These are phyloP conservation scores for Latrodectus geometricus DNA, from an alignment of 1,140 invertebrate genomes.

Conservation along the genomic window DNA sequence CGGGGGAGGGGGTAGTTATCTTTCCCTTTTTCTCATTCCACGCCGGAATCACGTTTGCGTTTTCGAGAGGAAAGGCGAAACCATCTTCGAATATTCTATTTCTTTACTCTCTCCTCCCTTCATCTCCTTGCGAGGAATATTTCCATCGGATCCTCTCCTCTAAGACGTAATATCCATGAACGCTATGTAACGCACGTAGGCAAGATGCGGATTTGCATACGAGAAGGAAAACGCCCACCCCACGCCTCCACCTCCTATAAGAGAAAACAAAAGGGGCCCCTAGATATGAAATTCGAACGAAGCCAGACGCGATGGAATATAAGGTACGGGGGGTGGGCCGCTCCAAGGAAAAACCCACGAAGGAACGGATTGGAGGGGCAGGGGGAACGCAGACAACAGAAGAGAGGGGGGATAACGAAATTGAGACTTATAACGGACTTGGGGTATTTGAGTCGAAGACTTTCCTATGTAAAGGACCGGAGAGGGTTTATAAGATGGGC, in stretches of 20 bases:
- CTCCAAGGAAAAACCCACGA: background rate
- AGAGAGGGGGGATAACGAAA: background rate
- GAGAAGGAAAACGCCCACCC: background rate
- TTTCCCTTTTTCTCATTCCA: slow-evolving; percentile 20
- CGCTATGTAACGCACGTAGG: slow-evolving; percentile 58
- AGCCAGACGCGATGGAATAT: background rate
- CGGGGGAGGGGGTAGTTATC: background rate
- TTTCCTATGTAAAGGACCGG: slow-evolving; percentile 7
- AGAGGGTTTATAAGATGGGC: background rate
- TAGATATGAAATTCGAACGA: slow-evolving; percentile 48
- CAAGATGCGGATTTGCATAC: slow-evolving; percentile 51
- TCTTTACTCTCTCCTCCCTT: background rate
- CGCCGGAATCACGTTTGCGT: slow-evolving; percentile 52
- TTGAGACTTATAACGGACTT: slow-evolving; percentile 59
- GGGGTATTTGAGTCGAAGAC: slow-evolving; percentile 20
- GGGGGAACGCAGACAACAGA: background rate
- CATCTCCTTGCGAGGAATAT: background rate
- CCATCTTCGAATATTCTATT: slow-evolving; percentile 35
- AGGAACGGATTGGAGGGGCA: background rate
- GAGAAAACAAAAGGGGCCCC: slow-evolving; percentile 26
- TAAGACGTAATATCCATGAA: slow-evolving; percentile 50
- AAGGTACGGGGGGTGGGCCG: background rate
- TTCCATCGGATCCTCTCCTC: too few relatives aligned
- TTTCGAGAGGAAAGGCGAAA: slow-evolving; percentile 5
- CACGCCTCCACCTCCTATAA: background rate